Percentiles rank a stretch among this genome's conserved stretches.
These are phyloP conservation scores for Ginglymostoma cirratum DNA, from an alignment of 2,113 vertebrate genomes.

Conservation along the genomic window DNA sequence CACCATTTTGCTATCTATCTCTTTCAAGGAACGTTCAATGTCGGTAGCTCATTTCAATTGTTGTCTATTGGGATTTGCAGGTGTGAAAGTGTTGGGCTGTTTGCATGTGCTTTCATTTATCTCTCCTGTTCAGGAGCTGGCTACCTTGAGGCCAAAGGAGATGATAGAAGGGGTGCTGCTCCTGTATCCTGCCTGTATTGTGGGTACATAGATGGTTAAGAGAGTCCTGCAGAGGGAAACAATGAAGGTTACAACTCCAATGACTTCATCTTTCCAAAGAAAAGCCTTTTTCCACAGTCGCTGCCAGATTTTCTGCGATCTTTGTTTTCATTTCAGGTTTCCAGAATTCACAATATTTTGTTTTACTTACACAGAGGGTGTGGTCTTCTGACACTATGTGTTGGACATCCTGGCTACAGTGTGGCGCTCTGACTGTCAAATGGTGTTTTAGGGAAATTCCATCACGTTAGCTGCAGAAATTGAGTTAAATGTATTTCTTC, in stretches of 20 bases:
- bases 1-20: background rate
- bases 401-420: background rate
- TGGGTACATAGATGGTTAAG: background rate
- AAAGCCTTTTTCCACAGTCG: too few relatives aligned
- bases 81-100: background rate
- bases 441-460: background rate
- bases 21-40: background rate
- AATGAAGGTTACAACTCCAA: too few relatives aligned
- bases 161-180: background rate
- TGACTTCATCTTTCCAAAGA: too few relatives aligned
- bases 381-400: background rate
- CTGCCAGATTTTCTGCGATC: too few relatives aligned
- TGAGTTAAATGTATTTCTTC: background rate
- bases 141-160: too few relatives aligned
- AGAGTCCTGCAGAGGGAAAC: background rate
- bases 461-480: background rate
- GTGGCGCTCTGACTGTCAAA: background rate
- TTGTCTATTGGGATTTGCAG: too few relatives aligned
- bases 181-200: background rate
- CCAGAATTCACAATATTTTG: too few relatives aligned
- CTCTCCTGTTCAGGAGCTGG: background rate
- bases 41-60: background rate
- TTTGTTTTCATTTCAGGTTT: too few relatives aligned
- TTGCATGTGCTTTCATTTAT: background rate
- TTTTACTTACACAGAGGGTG: background rate